Evolutionary conservation across 2,888 invertebrate species (phyloP), one percentile per base, ranked within the genome.

Genomic region (Disparrhopalites patrizii): DNA sequence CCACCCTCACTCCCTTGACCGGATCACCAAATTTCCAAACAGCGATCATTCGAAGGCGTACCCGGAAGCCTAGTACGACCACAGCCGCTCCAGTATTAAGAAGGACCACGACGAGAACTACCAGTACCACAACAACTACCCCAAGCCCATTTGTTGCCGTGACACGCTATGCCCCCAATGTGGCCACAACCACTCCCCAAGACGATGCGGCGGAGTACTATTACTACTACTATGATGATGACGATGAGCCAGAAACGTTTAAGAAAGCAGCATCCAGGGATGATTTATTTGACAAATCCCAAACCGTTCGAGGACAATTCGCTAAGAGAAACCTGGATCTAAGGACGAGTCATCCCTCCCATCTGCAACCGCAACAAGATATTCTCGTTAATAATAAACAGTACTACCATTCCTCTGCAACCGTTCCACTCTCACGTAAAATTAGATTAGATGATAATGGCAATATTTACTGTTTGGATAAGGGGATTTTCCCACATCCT

Each of bases 401-500:
- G 13, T 28, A 31, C 3, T 33, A 1, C 30, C n/a, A 13, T 15
- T 23, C 28, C 40, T n/a, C 70, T 47, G 70, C 70, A 0, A 68
- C 74, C 8, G 73, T 73, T 8, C 70, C 71, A 0, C 57, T 74
- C 1, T 73, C 74, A 3, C 77, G 79, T 36, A 82, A 83, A 77
- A 83, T 86, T 28, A 78, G 85, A 54, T 79, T 87, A 8, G 84
- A 86, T 76, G 82, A 68, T 30, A 83, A 85, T 78, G 91, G 90
- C 31, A 84, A 85, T 62, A 88, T 94, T 73, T 87, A 90, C 74
- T 94, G 94, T 77, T 80, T 91, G 66, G 93, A 93, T 79, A 88
- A 90, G 75, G 94, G 94, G 40, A 93, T 90, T 79, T 94, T 93
- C 81, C 90, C 93, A 0, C 93, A 94, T 81, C 94, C 94, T 1